These are phyloP conservation scores for Passerina amoena DNA, from an alignment of 2,113 vertebrate genomes.

Conservation along the genomic window DNA sequence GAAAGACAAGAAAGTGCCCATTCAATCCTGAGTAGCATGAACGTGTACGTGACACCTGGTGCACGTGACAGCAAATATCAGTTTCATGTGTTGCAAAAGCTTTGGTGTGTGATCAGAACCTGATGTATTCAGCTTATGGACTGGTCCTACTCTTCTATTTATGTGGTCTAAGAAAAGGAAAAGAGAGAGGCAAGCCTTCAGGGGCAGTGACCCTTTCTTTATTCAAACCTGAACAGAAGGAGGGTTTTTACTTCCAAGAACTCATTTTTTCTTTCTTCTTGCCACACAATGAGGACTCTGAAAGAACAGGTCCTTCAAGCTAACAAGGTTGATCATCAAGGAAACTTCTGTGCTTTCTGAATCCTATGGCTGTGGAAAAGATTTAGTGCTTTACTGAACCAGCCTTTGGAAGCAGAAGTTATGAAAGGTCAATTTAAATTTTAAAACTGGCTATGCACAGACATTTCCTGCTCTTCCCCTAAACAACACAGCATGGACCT, in stretches of 20 bases:
- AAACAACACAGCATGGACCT: not conserved
- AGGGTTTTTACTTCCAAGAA: constrained; percentile 45
- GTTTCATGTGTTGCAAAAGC: constrained; percentile 11
- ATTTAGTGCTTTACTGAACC: constrained; percentile 10
- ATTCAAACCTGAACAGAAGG: constrained; percentile 51
- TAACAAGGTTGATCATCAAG: constrained; percentile 61
- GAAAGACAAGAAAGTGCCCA: not conserved
- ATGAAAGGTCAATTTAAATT: not conserved
- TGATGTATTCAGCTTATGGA: constrained; percentile 2
- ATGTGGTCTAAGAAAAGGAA: constrained; percentile 37
- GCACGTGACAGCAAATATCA: not conserved
- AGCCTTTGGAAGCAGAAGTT: constrained; percentile 6
- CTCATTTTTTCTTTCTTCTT: constrained; percentile 45
- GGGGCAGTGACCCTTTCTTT: constrained; percentile 54
- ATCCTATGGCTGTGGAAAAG: constrained; percentile 15
- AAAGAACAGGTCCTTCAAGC: constrained; percentile 31
- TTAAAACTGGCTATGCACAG: not conserved
- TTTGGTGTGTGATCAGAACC: constrained; percentile 34
- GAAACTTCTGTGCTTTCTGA: constrained; percentile 19
- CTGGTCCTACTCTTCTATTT: constrained; percentile 38
- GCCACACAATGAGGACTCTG: not conserved
- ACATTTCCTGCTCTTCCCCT: not conserved
- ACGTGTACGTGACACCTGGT: not conserved
- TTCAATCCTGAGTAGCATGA: not conserved
- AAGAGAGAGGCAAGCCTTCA: constrained; percentile 15